These are phyloP conservation scores for Rhopalosiphum maidis DNA, from an alignment of 1,140 invertebrate genomes.

Conservation along the genomic window DNA sequence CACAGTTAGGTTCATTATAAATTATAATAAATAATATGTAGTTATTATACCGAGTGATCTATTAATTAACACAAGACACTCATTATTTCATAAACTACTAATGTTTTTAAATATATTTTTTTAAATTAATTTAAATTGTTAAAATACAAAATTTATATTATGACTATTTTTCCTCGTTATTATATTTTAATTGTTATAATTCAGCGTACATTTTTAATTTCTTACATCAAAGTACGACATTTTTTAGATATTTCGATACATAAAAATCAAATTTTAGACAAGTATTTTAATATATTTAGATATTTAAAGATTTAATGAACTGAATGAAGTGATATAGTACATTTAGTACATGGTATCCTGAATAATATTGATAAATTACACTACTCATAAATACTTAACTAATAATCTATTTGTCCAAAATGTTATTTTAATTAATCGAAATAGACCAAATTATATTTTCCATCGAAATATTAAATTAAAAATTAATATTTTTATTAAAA, in stretches of 20 bases:
- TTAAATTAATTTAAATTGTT: too few species aligned
- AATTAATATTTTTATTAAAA: neutral
- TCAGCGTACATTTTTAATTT: neutral
- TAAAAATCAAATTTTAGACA: neutral
- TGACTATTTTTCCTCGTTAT: too few species aligned
- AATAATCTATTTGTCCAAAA: neutral
- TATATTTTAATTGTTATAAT: too few species aligned
- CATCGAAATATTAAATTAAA: neutral
- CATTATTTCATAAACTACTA: neutral
- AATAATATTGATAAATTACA: neutral
- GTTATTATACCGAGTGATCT: neutral
- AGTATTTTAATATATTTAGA: neutral
- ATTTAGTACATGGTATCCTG: neutral
- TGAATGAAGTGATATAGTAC: neutral
- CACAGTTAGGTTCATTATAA: neutral
- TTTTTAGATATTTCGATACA: neutral
- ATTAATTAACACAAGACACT: neutral
- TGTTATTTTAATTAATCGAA: neutral
- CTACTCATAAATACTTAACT: neutral
- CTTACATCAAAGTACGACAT: neutral
- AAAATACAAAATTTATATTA: too few species aligned
- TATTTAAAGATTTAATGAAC: neutral
- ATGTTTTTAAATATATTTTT: neutral
- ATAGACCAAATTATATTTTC: neutral
- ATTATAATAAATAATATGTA: neutral